Base-by-base conservation (phyloP, 2,797 vertebrate genomes). In the Pelobates cultripes region DNA sequence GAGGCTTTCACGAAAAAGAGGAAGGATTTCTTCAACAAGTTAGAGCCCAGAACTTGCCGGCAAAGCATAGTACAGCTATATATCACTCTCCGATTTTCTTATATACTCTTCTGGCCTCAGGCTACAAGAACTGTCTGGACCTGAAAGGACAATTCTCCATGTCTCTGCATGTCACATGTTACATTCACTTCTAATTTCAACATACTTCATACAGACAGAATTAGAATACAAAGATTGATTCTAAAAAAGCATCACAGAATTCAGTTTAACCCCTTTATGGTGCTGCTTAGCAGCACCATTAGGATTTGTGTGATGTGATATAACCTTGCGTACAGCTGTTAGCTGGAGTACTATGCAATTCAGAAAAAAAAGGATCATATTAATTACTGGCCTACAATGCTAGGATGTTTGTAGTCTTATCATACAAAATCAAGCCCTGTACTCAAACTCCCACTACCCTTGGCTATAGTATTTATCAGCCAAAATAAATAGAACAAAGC, bases 61-160 rank as follows among this genome's bases (percentile, higher is more conserved):
- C 68, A 83, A 67, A 60, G 43, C 41, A 74, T 53, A 64, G 66
- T 69, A 28, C 13, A 77, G 44, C 76, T 73, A 82, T 78, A 82
- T 42, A 79, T 84, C 77, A 72, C 70, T 57, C 67, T 40, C 13
- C 1, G 12, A 43, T 55, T 55, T 41, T 47, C 63, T 64, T 43
- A 83, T 74, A 74, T 68, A 57, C 66, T 51, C 55, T 61, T 60
- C 78, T 83, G 41, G 43, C 86, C 82, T 82, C 7, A 0, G 84
- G 86, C 85, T 47, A 73, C 67, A 86, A 80, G 70, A 0, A 3
- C 74, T 87, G 81, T 69, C 79, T 67, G 71, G 55, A 67, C 87
- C 84, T 85, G 85, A 85, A 5, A 43, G 60, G 61, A 75, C 81
- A 86, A 82, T 51, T 55, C 3, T 60, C 70, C 57, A 80, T 78